Conservation (phyloP, 2,888 invertebrate species). For the Pandemis heparana region DNA sequence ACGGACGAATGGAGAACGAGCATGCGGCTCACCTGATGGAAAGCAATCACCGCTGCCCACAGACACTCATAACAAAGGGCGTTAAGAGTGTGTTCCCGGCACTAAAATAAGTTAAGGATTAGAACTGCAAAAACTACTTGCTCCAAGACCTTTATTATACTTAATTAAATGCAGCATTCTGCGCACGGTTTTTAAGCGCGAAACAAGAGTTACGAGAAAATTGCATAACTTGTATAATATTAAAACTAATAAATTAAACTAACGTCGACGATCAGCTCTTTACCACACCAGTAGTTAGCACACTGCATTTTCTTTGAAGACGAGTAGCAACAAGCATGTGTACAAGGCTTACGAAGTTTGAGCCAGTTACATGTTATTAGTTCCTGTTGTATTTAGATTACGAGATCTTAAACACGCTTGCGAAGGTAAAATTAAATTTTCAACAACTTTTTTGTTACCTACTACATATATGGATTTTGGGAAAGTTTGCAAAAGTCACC, state of each 20-base stretch:
- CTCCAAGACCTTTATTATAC: background rate
- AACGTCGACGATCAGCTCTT: background rate
- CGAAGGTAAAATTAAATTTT: too few species aligned
- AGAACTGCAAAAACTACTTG: background rate
- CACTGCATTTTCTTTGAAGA: conserved; percentile 4
- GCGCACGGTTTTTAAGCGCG: background rate
- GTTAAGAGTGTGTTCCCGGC: too few species aligned
- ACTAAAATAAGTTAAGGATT: too few species aligned
- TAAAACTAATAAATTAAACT: conserved; percentile 64
- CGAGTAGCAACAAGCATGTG: background rate
- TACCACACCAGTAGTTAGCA: background rate
- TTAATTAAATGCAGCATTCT: background rate
- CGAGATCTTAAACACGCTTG: too few species aligned
- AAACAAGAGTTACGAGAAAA: conserved; percentile 57
- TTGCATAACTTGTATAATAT: conserved; percentile 63
- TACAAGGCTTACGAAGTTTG: too few species aligned
- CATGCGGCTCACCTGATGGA: too few species aligned
- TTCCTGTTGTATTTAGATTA: background rate
- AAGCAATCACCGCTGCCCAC: too few species aligned
- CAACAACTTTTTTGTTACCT: too few species aligned
- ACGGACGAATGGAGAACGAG: too few species aligned
- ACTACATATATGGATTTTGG: too few species aligned
- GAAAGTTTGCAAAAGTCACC: too few species aligned
- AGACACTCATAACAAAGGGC: too few species aligned
- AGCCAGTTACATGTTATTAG: background rate